Conservation (phyloP, 2,113 vertebrate genomes). For the Petrocephalus zakoni region DNA sequence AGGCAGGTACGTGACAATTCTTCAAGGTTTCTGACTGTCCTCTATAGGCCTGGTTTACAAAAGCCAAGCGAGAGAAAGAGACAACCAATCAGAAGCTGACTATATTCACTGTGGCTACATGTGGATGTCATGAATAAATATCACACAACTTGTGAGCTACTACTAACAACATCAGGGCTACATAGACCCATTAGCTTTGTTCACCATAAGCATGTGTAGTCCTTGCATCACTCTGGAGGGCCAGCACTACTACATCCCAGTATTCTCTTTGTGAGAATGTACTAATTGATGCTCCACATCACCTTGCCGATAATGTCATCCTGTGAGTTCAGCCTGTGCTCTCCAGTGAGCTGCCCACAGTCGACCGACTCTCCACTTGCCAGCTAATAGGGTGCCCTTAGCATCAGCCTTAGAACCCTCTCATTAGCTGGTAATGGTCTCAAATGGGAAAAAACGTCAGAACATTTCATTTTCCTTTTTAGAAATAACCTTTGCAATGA, state of each 20-base stretch:
- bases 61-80: background rate
- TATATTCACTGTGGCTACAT: background rate
- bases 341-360: background rate
- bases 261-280: background rate
- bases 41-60: background rate
- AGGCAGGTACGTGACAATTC: background rate
- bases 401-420: background rate
- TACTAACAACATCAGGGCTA: background rate
- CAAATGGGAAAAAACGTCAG: slow-evolving; percentile 1
- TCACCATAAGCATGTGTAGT: background rate
- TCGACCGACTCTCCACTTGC: background rate
- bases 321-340: background rate
- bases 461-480: background rate
- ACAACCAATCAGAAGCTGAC: background rate
- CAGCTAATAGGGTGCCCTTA: slow-evolving; percentile 15
- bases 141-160: background rate
- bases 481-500: background rate
- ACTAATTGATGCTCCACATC: background rate
- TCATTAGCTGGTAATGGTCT: slow-evolving; percentile 19
- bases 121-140: background rate
- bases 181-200: background rate
- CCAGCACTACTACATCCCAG: background rate
- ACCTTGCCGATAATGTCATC: slow-evolving; percentile 8
- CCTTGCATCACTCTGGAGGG: background rate
- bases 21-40: background rate